phyloP scores from a whole-genome alignment of 1,140 invertebrate genomes.

The Zaprionus inermis region DNA sequence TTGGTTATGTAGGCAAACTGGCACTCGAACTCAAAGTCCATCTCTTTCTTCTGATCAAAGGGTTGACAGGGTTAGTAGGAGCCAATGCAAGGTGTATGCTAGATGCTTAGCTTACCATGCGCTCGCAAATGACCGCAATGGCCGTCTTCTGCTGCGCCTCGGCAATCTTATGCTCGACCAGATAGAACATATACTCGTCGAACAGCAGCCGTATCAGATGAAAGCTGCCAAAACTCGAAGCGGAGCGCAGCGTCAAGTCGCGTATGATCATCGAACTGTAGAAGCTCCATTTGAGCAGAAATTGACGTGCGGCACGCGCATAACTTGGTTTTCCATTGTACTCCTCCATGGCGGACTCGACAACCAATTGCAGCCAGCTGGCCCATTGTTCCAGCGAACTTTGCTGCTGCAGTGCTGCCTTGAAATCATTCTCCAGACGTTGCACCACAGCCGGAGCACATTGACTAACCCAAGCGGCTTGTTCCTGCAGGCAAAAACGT shows the following conservation, averaged over 20 bases:
- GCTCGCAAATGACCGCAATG: slow-evolving; percentile 93
- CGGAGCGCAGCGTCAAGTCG: slow-evolving; percentile 96
- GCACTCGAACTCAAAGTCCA: slow-evolving; percentile 81
- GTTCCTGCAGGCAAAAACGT: slow-evolving; percentile 82
- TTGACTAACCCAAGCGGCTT: slow-evolving; percentile 99
- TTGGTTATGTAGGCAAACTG: slow-evolving; percentile 79
- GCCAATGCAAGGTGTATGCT: background rate
- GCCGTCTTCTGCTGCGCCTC: slow-evolving; percentile 94
- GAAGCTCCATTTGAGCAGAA: slow-evolving; percentile 99
- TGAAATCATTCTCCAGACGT: slow-evolving; percentile 96
- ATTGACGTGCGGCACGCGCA: slow-evolving; percentile 95
- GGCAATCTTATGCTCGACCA: slow-evolving; percentile 98
- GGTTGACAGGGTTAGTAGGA: slow-evolving; percentile 21
- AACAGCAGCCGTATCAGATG: slow-evolving; percentile 98
- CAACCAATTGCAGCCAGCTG: slow-evolving; percentile 97
- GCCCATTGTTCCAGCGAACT: slow-evolving; percentile 98
- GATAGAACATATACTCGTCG: slow-evolving; percentile 99
- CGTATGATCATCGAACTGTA: slow-evolving; percentile 99
- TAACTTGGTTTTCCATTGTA: slow-evolving; percentile 94
- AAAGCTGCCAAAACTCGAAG: slow-evolving; percentile 99
- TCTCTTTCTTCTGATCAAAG: slow-evolving; percentile 74
- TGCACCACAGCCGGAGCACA: slow-evolving; percentile 95
- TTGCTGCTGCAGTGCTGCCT: slow-evolving; percentile 95
- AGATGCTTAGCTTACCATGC: slow-evolving; percentile 63
- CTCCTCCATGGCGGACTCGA: slow-evolving; percentile 93